Evolutionary conservation across 2,113 vertebrate species (phyloP), one percentile per base, ranked within the genome.

Genomic region (Urocolius indicus): DNA sequence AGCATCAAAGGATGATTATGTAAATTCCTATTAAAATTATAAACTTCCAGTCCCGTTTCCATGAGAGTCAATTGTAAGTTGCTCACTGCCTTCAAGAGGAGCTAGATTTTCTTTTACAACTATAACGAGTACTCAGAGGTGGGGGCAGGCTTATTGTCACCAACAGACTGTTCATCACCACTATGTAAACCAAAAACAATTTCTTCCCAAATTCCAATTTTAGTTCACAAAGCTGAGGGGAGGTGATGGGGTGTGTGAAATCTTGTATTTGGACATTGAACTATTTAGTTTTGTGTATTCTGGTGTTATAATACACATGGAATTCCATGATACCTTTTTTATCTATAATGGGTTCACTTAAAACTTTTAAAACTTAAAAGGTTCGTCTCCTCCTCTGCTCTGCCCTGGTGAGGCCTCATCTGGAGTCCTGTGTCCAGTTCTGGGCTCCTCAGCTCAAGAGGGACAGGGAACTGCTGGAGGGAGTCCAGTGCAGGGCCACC

Each of bases 21-120:
- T 55, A 83, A 92, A 78, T 93, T 93, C 38, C 9, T 75, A 49
- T 81, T 90, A 86, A 91, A 88, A 88, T 83, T 26, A 57, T 68
- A 82, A 8, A 74, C 89, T 93, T 90, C 76, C 69, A 65, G 17
- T 75, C 45, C 14, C 41, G 41, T 87, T 95, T 86, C 78, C 45
- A 58, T 75, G 84, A 46, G 22, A 93, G 57, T 78, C 26, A 76
- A 55, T 48, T 80, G 7, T 69, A 85, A 85, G 20, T 82, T 3
- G 2, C 45, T 91, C 52, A 49, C 74, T 2, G 4, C 27, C 57
- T 90, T 88, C 43, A 86, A 81, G 72, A 92, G 30, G 30, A 74
- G 49, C 61, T 89, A 3, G 9, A 68, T 90, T 96, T 94, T 20
- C 57, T 87, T 91, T 68, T 90, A 57, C 69, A 41, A 27, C 18